phyloP scores from a whole-genome alignment of 2,888 invertebrate genomes.

The Thyatira batis region DNA sequence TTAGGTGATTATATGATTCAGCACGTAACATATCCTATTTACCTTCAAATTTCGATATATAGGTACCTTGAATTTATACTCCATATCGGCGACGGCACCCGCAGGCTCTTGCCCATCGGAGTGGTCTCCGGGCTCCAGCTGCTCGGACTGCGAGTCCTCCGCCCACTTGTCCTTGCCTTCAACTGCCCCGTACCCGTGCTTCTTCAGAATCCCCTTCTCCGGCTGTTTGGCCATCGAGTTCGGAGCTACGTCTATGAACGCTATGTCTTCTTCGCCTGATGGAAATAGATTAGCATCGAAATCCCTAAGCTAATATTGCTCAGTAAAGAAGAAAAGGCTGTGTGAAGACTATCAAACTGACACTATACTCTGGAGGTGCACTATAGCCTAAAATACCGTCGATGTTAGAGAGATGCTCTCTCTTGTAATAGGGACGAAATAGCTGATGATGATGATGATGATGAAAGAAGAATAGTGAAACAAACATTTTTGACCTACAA shows the following conservation, averaged over 20 bases:
- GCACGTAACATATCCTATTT: too few species aligned
- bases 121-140: constrained; percentile 85
- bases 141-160: constrained; percentile 87
- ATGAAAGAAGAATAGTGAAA: too few species aligned
- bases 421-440: too few species aligned
- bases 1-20: too few species aligned
- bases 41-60: background rate
- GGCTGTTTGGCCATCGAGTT: constrained; percentile 90
- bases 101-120: constrained; percentile 86
- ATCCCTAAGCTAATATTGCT: too few species aligned
- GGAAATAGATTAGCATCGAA: background rate
- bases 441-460: too few species aligned
- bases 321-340: too few species aligned
- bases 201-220: constrained; percentile 96
- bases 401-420: too few species aligned
- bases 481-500: too few species aligned
- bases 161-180: constrained; percentile 90
- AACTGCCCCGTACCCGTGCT: constrained; percentile 90
- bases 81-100: constrained; percentile 88
- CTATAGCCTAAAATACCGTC: too few species aligned
- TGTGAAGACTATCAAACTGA: too few species aligned
- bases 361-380: too few species aligned
- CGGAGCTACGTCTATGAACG: constrained; percentile 90
- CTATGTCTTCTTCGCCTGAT: constrained; percentile 89
- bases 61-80: constrained; percentile 90